Percentiles rank a stretch among this genome's conserved stretches.
phyloP scores from a whole-genome alignment of 2,113 vertebrate species.

The Theropithecus gelada region DNA sequence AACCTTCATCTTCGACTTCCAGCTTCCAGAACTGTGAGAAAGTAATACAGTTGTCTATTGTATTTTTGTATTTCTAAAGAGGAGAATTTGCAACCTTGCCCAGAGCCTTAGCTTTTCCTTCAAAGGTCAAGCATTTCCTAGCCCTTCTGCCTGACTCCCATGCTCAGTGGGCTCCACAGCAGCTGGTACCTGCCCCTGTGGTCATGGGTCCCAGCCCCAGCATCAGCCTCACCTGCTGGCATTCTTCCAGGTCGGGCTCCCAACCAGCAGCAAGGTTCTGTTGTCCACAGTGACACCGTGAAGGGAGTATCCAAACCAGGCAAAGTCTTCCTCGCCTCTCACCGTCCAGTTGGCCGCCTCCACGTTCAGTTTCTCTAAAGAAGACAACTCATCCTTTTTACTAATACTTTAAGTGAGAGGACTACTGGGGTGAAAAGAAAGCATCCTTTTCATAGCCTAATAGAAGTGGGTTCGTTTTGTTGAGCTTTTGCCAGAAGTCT shows the following conservation, averaged over 20 bases:
- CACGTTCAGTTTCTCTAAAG: slow-evolving; percentile 74
- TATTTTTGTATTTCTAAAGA: too few species aligned
- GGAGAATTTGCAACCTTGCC: neutral
- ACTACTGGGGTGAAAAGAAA: accelerated
- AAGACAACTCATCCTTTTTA: neutral
- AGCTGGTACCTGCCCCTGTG: neutral
- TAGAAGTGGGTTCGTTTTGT: neutral
- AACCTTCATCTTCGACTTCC: neutral
- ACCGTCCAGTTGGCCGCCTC: slow-evolving; percentile 83
- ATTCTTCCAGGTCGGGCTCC: slow-evolving; percentile 85
- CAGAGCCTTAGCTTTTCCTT: neutral
- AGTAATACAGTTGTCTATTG: too few species aligned
- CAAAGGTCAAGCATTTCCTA: neutral
- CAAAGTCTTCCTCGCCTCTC: slow-evolving; percentile 82
- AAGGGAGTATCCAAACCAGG: slow-evolving; percentile 87
- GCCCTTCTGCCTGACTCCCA: accelerated
- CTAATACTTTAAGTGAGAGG: neutral
- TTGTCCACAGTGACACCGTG: slow-evolving; percentile 69
- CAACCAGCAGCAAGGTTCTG: slow-evolving; percentile 80
- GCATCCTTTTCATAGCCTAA: neutral
- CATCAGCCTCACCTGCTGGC: slow-evolving; percentile 72
- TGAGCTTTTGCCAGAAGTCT: neutral
- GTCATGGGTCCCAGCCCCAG: accelerated
- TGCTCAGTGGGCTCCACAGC: accelerated
- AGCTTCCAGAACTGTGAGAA: neutral